Evolutionary conservation across 2,797 vertebrate species (phyloP).

Genomic region (Calcarius lapponicus): DNA sequence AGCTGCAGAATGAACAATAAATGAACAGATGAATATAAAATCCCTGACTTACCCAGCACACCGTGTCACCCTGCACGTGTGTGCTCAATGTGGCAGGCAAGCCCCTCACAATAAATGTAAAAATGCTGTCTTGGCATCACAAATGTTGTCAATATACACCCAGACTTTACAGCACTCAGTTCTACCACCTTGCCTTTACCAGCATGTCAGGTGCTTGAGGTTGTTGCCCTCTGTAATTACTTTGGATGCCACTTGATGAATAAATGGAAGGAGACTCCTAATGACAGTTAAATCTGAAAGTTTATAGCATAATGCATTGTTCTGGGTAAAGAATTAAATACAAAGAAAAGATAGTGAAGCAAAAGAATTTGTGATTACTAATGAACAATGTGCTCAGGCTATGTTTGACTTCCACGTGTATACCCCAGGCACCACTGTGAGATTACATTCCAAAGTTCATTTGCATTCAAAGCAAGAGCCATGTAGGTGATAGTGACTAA

Average conservation of each 20-base stretch:
- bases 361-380: background rate
- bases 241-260: background rate
- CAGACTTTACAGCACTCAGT: background rate
- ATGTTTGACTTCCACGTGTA: slow-evolving; percentile 13
- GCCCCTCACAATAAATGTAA: background rate
- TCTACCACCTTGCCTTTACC: background rate
- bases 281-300: background rate
- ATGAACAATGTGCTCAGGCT: background rate
- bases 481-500: background rate
- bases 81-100: background rate
- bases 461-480: slow-evolving; percentile 16
- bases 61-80: fast-evolving
- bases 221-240: background rate
- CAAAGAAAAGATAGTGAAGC: background rate
- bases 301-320: background rate
- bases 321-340: background rate
- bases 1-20: background rate
- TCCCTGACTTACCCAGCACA: background rate
- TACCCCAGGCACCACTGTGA: background rate
- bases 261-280: background rate
- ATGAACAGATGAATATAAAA: background rate
- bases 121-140: background rate
- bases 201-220: background rate
- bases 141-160: background rate
- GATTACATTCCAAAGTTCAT: background rate